A percentile compares a stretch with the other conserved stretches of the same genome.
Evolutionary conservation across 2,797 vertebrate species (phyloP).

Genomic region (Hoplostethus mediterraneus): DNA sequence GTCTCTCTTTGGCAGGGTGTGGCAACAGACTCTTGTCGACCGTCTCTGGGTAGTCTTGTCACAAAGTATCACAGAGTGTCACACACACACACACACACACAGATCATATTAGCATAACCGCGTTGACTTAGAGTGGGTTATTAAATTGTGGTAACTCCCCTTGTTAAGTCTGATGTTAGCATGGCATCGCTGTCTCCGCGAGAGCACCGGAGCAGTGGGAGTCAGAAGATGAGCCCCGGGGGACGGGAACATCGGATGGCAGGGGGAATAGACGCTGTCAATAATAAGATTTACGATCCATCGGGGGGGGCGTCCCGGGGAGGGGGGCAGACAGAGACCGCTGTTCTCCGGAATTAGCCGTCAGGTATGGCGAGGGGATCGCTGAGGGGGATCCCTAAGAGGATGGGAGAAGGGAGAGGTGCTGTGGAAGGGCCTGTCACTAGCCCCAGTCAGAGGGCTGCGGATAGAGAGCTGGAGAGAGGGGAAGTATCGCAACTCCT

Average conservation of each 20-base stretch:
- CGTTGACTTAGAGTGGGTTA: slow-evolving; percentile 56
- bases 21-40: slow-evolving; percentile 45
- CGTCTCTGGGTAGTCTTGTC: slow-evolving; percentile 48
- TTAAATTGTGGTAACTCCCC: slow-evolving; percentile 71
- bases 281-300: slow-evolving; percentile 88
- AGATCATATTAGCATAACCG: slow-evolving; percentile 65
- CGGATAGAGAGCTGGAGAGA: slow-evolving; percentile 18
- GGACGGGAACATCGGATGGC: slow-evolving; percentile 64
- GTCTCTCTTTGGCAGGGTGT: slow-evolving; percentile 31
- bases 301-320: slow-evolving; percentile 62
- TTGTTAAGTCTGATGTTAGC: slow-evolving; percentile 78
- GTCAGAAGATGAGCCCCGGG: slow-evolving; percentile 80
- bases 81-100: slow-evolving; percentile 39
- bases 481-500: neutral
- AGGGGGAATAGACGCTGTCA: slow-evolving; percentile 75
- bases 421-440: slow-evolving; percentile 61
- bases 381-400: slow-evolving; percentile 64
- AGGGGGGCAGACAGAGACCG: slow-evolving; percentile 65
- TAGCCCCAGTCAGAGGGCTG: slow-evolving; percentile 67
- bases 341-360: slow-evolving; percentile 73
- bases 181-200: slow-evolving; percentile 57
- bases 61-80: slow-evolving; percentile 53
- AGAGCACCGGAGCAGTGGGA: slow-evolving; percentile 66
- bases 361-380: slow-evolving; percentile 64
- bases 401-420: slow-evolving; percentile 27